A percentile compares a stretch with the other conserved stretches of the same genome.
Conservation (phyloP, 2,888 invertebrate species). For the Noctua janthina region DNA sequence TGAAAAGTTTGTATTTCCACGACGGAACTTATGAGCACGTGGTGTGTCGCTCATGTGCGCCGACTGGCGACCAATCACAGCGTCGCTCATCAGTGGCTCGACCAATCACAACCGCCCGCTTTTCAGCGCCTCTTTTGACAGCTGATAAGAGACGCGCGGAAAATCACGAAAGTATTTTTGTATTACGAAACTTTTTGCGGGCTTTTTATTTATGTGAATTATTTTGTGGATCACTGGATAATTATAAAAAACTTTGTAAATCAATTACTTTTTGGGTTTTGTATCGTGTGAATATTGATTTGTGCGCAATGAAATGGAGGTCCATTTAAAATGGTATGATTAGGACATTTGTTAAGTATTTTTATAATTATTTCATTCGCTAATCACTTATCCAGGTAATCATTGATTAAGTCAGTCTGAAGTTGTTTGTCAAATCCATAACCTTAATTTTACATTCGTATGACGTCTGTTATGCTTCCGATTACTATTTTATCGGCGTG, state of each 20-base stretch:
- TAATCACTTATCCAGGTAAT: neutral
- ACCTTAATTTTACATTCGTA: conserved; percentile 9
- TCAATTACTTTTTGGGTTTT: neutral
- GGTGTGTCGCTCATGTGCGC: conserved; percentile 87
- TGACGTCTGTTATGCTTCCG: conserved; percentile 37
- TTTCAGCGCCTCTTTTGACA: conserved; percentile 84
- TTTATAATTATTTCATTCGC: neutral
- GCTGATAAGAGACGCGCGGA: conserved; percentile 85
- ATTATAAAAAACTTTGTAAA: neutral
- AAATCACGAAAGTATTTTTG: conserved; percentile 50
- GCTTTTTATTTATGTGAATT: neutral
- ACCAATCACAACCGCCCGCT: conserved; percentile 82
- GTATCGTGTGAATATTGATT: neutral
- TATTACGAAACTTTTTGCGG: conserved; percentile 35
- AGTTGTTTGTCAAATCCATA: neutral
- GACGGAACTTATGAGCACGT: conserved; percentile 89
- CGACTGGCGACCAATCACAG: conserved; percentile 82
- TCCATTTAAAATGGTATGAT: no score
- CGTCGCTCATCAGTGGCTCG: conserved; percentile 83
- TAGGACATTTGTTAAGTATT: neutral
- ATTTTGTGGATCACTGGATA: neutral
- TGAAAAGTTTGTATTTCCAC: conserved; percentile 82
- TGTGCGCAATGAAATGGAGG: neutral
- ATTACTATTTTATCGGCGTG: conserved; percentile 2
- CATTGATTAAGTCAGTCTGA: conserved; percentile 3